Percentiles rank a stretch among this genome's conserved stretches.
Conservation (phyloP, 2,888 invertebrate genomes). For the Lissocephala sabroskyi region DNA sequence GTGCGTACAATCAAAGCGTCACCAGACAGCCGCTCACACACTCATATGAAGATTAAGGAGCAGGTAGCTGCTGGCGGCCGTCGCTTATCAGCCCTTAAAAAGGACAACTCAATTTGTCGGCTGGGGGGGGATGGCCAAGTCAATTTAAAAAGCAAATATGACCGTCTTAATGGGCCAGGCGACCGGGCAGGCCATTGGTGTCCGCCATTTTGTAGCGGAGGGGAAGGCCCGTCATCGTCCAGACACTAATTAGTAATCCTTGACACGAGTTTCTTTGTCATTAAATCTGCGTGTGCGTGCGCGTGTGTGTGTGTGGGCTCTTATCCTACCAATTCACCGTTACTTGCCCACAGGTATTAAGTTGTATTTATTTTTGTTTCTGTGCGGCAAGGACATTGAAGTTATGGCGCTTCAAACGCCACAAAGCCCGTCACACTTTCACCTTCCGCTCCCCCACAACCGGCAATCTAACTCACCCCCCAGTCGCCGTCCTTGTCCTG, state of each 20-base stretch:
- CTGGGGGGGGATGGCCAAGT: no score
- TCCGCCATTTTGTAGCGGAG: no score
- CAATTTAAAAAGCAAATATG: conserved; percentile 58
- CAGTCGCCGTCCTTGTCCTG: no score
- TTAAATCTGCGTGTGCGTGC: conserved; percentile 30
- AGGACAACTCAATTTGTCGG: conserved; percentile 53
- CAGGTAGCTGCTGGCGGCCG: neutral
- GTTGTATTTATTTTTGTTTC: conserved; percentile 35
- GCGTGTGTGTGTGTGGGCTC: neutral
- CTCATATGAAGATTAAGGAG: neutral
- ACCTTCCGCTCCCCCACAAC: no score
- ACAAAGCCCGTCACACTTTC: no score
- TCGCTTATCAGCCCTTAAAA: neutral
- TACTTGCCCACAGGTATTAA: conserved; percentile 63
- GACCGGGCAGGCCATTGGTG: no score
- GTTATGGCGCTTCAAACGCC: conserved; percentile 36
- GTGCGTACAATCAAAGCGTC: no score
- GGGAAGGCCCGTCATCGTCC: conserved; percentile 58
- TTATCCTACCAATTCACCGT: conserved; percentile 41
- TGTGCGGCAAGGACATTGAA: no score
- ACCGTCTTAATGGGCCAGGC: no score
- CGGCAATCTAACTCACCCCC: no score
- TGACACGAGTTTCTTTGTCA: conserved; percentile 58
- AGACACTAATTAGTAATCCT: conserved; percentile 65
- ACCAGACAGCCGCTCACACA: neutral